Evolutionary conservation across 2,888 invertebrate genomes (phyloP).

Genomic region (Scaptomyza polygonia): DNA sequence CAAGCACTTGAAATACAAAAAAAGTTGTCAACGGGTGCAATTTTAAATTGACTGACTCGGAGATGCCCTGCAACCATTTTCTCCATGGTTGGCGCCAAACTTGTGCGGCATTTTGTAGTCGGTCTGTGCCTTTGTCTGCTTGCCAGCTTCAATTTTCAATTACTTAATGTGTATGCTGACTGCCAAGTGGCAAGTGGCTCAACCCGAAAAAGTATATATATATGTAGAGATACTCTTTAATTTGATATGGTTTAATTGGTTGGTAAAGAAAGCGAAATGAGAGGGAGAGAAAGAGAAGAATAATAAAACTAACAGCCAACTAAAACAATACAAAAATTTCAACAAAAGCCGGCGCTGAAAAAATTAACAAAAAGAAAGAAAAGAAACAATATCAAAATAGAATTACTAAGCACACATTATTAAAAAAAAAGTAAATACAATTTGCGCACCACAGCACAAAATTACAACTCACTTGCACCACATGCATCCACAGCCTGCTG

Average conservation of each 20-base stretch:
- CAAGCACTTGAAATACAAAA: no score
- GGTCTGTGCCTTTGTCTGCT: slow-evolving; percentile 9
- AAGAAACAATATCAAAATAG: slow-evolving; percentile 50
- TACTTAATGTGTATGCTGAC: slow-evolving; percentile 61
- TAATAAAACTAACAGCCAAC: neutral
- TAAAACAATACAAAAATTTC: slow-evolving; percentile 15
- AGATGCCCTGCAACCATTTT: neutral
- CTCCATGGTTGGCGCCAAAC: neutral
- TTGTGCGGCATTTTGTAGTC: neutral
- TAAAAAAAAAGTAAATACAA: slow-evolving; percentile 56
- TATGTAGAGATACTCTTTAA: no score
- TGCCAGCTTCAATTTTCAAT: slow-evolving; percentile 52
- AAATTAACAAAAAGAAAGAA: neutral
- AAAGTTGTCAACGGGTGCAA: no score
- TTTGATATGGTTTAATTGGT: no score
- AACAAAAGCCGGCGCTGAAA: neutral
- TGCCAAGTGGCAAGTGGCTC: slow-evolving; percentile 21
- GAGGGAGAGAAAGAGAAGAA: neutral
- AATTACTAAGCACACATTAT: slow-evolving; percentile 60
- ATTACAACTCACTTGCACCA: slow-evolving; percentile 47
- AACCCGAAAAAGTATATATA: neutral
- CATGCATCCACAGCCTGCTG: slow-evolving; percentile 13
- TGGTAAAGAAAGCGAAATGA: no score
- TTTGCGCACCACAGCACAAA: slow-evolving; percentile 18
- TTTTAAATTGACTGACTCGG: slow-evolving; percentile 18